phyloP scores from a whole-genome alignment of 2,888 invertebrate species.

The Arenicola marina region DNA sequence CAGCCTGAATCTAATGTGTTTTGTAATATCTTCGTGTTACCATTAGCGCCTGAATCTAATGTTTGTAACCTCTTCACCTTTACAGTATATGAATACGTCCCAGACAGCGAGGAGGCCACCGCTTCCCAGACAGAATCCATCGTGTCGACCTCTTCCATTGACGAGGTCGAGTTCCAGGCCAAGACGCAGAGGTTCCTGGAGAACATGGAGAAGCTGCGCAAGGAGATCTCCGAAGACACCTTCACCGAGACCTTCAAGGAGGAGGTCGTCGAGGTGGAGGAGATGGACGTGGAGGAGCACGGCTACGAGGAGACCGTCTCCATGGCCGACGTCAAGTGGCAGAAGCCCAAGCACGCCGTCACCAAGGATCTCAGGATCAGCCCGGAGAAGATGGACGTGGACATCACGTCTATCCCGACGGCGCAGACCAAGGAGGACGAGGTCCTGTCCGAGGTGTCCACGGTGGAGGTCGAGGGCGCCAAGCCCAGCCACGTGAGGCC shows the following conservation, averaged over 20 bases:
- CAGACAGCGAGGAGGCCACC: slow-evolving; percentile 81
- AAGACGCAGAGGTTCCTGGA: slow-evolving; percentile 36
- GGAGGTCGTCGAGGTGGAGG: slow-evolving; percentile 30
- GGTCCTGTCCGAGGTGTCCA: slow-evolving; percentile 10
- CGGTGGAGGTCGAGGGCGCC: slow-evolving; percentile 7
- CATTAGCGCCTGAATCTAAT: too few species aligned
- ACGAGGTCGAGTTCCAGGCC: slow-evolving; percentile 35
- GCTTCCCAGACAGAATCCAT: slow-evolving; percentile 47
- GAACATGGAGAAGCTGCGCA: slow-evolving; percentile 33
- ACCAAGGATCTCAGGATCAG: background rate
- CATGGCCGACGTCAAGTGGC: slow-evolving; percentile 41
- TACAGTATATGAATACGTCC: slow-evolving; percentile 88
- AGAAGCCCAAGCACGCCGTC: slow-evolving; percentile 16
- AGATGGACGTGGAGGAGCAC: slow-evolving; percentile 30
- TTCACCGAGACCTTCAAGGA: slow-evolving; percentile 28
- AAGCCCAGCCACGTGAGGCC: slow-evolving; percentile 19
- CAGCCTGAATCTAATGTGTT: too few species aligned
- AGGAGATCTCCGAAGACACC: slow-evolving; percentile 33
- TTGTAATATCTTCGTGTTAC: too few species aligned
- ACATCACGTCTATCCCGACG: slow-evolving; percentile 14
- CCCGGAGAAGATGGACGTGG: slow-evolving; percentile 16
- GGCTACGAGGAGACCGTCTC: slow-evolving; percentile 36
- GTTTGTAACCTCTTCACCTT: background rate
- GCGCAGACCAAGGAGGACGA: slow-evolving; percentile 6
- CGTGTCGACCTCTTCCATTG: slow-evolving; percentile 44